Conservation (phyloP, 2,113 vertebrate genomes). For the Paramormyrops kingsleyae region DNA sequence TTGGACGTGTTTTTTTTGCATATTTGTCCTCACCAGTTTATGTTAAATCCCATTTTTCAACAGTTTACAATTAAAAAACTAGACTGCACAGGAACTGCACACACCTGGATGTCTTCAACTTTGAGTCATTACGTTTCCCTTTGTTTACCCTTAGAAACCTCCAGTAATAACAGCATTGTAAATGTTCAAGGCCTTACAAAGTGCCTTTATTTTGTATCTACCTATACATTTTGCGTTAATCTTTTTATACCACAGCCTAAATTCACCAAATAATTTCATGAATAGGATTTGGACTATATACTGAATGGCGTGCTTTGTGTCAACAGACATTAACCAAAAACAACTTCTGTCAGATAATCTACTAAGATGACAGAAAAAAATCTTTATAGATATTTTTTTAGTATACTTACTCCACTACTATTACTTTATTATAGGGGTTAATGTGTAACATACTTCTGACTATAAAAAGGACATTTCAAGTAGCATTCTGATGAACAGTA, state of each 20-base stretch:
- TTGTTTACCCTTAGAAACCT: neutral
- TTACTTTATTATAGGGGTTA: neutral
- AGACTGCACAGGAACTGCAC: neutral
- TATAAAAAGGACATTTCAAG: neutral
- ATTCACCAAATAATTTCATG: neutral
- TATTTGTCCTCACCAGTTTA: neutral
- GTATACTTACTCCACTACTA: neutral
- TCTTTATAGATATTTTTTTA: neutral
- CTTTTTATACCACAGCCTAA: neutral
- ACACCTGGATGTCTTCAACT: neutral
- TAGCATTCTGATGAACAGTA: neutral
- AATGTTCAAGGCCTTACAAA: neutral
- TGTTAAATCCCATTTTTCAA: neutral
- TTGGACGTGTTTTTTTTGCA: neutral
- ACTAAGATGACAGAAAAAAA: neutral
- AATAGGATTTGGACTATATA: neutral
- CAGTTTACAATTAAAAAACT: neutral
- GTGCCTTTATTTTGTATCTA: neutral
- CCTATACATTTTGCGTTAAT: neutral
- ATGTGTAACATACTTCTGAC: neutral
- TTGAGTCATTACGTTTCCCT: neutral
- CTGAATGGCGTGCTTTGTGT: neutral
- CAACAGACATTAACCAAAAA: neutral
- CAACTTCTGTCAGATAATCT: neutral
- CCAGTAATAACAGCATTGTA: neutral